These are phyloP conservation scores for Gryon sp. DNA, from an alignment of 1,140 invertebrate genomes.

Conservation along the genomic window DNA sequence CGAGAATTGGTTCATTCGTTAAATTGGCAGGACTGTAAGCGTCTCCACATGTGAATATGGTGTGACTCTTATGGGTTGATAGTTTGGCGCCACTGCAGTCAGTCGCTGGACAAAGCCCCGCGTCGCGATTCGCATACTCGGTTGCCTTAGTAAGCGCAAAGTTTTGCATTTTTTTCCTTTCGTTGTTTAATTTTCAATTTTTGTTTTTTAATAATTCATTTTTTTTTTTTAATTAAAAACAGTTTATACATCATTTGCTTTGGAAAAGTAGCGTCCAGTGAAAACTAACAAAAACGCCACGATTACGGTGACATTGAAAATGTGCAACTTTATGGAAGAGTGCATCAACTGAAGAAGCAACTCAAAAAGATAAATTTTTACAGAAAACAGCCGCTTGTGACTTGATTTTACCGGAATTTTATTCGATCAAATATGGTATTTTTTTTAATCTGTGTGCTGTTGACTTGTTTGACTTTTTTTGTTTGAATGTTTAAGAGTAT, in stretches of 20 bases:
- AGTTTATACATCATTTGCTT: not conserved
- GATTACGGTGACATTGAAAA: conserved; percentile 21
- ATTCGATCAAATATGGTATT: too few relatives aligned
- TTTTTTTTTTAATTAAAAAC: not conserved
- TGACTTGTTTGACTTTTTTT: too few relatives aligned
- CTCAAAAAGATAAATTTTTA: not conserved
- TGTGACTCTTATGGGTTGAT: conserved; percentile 45
- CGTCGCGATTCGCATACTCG: conserved; percentile 19
- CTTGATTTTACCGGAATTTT: not conserved
- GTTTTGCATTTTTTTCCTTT: too few relatives aligned
- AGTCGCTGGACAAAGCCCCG: conserved; percentile 49
- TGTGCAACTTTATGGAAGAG: conserved; percentile 37
- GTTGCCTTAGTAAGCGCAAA: not conserved
- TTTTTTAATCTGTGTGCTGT: too few relatives aligned
- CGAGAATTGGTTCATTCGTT: conserved; percentile 32
- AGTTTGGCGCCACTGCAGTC: conserved; percentile 58
- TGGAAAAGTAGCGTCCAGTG: not conserved
- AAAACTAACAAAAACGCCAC: conserved; percentile 12
- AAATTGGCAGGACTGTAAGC: conserved; percentile 54
- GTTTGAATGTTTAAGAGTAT: too few relatives aligned
- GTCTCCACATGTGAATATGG: conserved; percentile 50
- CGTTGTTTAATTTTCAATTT: too few relatives aligned
- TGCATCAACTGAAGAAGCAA: conserved; percentile 17
- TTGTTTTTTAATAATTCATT: too few relatives aligned
- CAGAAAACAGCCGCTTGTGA: not conserved